phyloP scores from a whole-genome alignment of 2,888 invertebrate genomes.

The Nowickia ferox region DNA sequence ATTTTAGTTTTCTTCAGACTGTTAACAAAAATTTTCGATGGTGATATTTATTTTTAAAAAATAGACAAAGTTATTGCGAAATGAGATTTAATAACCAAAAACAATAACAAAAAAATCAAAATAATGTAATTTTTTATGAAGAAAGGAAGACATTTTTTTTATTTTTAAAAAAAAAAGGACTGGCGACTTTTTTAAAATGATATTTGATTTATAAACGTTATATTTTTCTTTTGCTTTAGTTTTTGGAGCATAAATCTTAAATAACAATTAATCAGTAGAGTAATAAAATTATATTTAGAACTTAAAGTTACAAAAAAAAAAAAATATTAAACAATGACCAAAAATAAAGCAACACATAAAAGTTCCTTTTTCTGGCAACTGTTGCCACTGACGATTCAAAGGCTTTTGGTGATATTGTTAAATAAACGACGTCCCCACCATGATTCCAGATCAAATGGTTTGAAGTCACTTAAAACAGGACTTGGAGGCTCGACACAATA shows the following conservation, averaged over 20 bases:
- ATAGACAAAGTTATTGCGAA: constrained; percentile 29
- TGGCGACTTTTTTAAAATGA: constrained; percentile 52
- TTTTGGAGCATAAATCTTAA: constrained; percentile 33
- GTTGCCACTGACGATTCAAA: constrained; percentile 81
- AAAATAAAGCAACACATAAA: constrained; percentile 12
- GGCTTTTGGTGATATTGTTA: constrained; percentile 92
- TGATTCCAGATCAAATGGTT: constrained; percentile 94
- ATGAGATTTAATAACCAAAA: constrained; percentile 20
- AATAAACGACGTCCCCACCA: constrained; percentile 95
- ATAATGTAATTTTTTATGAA: constrained; percentile 32
- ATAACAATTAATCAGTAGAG: constrained; percentile 31
- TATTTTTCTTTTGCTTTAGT: neutral
- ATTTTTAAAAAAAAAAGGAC: constrained; percentile 22
- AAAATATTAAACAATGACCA: constrained; percentile 20
- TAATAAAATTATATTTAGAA: constrained; percentile 64
- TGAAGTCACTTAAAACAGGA: constrained; percentile 89
- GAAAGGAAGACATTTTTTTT: constrained; percentile 59
- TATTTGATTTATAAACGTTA: constrained; percentile 38
- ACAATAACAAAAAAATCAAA: constrained; percentile 5
- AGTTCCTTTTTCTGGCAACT: constrained; percentile 10
- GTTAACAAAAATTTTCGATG: constrained; percentile 10
- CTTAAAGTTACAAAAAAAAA: constrained; percentile 56
- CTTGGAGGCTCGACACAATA: constrained; percentile 91
- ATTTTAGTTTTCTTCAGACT: constrained; percentile 9
- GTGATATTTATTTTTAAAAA: constrained; percentile 14